Percentiles rank a stretch among this genome's conserved stretches.
These are phyloP conservation scores for Phlogophora meticulosa DNA, from an alignment of 2,888 invertebrate genomes.

Conservation along the genomic window DNA sequence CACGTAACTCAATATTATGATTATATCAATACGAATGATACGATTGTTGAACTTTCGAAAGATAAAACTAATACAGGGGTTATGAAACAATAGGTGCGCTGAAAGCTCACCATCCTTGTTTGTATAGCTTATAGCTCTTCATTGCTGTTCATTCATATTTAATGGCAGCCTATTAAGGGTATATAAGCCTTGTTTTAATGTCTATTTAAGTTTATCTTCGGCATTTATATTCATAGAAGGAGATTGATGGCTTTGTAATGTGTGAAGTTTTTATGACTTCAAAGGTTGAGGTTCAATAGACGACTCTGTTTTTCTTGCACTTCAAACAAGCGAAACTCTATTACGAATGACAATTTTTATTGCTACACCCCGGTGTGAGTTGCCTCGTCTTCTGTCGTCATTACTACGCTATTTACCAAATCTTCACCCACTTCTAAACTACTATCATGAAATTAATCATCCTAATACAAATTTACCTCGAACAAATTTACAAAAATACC, in stretches of 20 bases:
- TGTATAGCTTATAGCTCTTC: constrained; percentile 61
- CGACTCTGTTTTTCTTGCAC: neutral
- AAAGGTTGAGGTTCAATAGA: neutral
- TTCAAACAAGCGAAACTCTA: neutral
- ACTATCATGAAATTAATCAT: neutral
- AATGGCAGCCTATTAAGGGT: constrained; percentile 50
- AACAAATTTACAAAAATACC: neutral
- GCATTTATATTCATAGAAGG: constrained; percentile 29
- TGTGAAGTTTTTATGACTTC: neutral
- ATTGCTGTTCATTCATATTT: constrained; percentile 49
- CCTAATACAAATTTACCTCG: neutral
- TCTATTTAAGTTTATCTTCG: constrained; percentile 39
- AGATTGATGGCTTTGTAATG: constrained; percentile 40
- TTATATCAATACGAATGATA: constrained; percentile 68
- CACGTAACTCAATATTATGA: constrained; percentile 46
- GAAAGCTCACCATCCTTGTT: constrained; percentile 76
- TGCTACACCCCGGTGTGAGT: neutral
- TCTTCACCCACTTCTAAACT: neutral
- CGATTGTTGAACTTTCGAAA: constrained; percentile 82
- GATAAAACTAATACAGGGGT: constrained; percentile 77
- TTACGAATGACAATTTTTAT: neutral
- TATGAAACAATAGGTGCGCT: constrained; percentile 82
- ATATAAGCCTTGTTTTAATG: constrained; percentile 48
- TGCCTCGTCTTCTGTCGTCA: neutral
- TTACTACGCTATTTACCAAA: neutral